A percentile compares a stretch with the other conserved stretches of the same genome.
Conservation (phyloP, 1,140 invertebrate species). For the Nasonia longicornis region DNA sequence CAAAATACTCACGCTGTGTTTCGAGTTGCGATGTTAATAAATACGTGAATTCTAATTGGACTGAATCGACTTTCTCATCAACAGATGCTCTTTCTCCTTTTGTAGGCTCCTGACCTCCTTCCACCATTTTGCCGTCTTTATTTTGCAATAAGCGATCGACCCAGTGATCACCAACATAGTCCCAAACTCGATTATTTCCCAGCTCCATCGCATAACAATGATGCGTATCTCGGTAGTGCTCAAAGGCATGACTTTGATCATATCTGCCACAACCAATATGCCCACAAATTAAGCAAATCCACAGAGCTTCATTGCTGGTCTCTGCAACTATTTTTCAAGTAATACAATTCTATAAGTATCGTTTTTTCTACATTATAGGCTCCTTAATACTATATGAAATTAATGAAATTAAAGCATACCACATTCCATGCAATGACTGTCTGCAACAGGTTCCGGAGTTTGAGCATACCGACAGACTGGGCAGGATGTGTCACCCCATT, state of each 20-base stretch:
- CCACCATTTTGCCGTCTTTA: conserved; percentile 97
- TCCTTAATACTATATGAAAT: background rate
- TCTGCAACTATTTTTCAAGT: conserved; percentile 56
- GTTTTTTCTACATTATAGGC: background rate
- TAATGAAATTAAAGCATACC: conserved; percentile 58
- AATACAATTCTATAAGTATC: conserved; percentile 31
- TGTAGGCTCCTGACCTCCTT: conserved; percentile 68
- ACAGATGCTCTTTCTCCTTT: conserved; percentile 65
- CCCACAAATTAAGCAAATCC: conserved; percentile 99
- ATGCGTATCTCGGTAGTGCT: conserved; percentile 93
- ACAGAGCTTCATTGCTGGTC: conserved; percentile 82
- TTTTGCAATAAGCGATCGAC: conserved; percentile 96
- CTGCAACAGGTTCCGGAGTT: conserved; percentile 89
- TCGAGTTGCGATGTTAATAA: conserved; percentile 97
- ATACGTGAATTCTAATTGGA: conserved; percentile 97
- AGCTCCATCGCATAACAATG: conserved; percentile 98
- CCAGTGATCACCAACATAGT: conserved; percentile 96
- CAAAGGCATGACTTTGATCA: conserved; percentile 78
- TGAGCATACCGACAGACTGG: conserved; percentile 86
- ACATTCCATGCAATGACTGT: conserved; percentile 89
- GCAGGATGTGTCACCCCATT: conserved; percentile 95
- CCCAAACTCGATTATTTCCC: conserved; percentile 97
- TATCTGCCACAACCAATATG: conserved; percentile 92
- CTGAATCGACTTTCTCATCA: conserved; percentile 92
- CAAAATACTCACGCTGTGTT: conserved; percentile 92